Conservation (phyloP, 2,797 vertebrate genomes). For the Falco rusticolus region DNA sequence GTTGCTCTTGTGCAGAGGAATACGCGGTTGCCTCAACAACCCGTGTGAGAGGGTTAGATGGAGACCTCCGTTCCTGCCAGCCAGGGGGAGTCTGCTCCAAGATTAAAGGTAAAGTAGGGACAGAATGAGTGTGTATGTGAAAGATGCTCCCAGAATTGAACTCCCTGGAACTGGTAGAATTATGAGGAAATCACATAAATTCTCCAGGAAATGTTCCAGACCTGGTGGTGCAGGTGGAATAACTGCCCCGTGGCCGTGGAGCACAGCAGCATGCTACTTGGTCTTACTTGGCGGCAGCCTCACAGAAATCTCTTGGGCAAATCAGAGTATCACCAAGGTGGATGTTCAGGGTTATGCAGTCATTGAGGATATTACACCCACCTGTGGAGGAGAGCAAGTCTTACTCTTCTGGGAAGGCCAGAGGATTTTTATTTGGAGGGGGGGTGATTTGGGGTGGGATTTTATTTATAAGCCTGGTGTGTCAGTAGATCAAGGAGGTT, state of each 20-base stretch:
- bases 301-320: not conserved
- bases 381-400: not conserved
- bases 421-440: not conserved
- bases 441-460: too few relatives aligned
- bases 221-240: not conserved
- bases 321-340: accelerated
- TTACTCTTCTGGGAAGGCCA: not conserved
- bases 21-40: not conserved
- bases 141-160: not conserved
- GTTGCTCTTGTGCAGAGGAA: not conserved
- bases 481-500: not conserved
- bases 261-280: too few relatives aligned
- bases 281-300: not conserved
- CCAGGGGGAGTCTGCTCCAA: not conserved
- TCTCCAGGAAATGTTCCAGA: not conserved
- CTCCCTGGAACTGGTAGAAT: not conserved
- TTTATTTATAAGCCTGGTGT: not conserved
- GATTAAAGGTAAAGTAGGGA: not conserved
- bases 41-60: accelerated
- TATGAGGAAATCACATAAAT: not conserved
- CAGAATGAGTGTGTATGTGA: accelerated
- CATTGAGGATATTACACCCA: not conserved
- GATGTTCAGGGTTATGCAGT: accelerated
- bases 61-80: not conserved
- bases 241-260: accelerated